These are phyloP conservation scores for Dryobota labecula DNA, from an alignment of 2,888 invertebrate species.

Conservation along the genomic window DNA sequence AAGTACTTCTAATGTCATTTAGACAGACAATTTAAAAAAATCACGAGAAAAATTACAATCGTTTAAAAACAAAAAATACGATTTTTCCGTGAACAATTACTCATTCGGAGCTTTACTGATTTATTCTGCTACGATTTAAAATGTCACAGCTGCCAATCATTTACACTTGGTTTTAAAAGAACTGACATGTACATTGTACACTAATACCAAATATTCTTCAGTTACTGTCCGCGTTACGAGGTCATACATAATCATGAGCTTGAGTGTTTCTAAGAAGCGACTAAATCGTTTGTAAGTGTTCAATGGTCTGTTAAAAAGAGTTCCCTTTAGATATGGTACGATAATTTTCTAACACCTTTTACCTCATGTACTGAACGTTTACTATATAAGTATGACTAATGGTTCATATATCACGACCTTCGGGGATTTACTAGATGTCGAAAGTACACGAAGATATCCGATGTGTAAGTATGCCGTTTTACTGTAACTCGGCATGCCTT, in stretches of 20 bases:
- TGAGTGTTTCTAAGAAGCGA: constrained; percentile 34
- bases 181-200: constrained; percentile 23
- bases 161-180: constrained; percentile 15
- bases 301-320: constrained; percentile 61
- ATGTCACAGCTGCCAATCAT: constrained; percentile 58
- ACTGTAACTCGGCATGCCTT: too few relatives aligned
- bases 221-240: constrained; percentile 21
- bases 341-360: constrained; percentile 43
- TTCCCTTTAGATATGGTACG: constrained; percentile 50
- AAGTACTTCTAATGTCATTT: not conserved
- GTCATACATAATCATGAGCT: constrained; percentile 61
- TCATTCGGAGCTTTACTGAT: not conserved
- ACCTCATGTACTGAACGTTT: constrained; percentile 23
- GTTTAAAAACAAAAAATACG: not conserved
- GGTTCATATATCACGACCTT: constrained; percentile 16
- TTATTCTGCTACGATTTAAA: constrained; percentile 8
- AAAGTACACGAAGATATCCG: not conserved
- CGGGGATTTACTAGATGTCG: not conserved
- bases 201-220: constrained; percentile 23
- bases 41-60: not conserved
- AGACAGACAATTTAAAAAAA: not conserved
- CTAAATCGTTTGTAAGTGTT: constrained; percentile 64
- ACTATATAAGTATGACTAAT: constrained; percentile 31
- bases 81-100: not conserved
- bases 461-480: too few relatives aligned